Evolutionary conservation across 2,113 vertebrate genomes (phyloP), one percentile per base, ranked within the genome.

Genomic region (Tringa solitaria): DNA sequence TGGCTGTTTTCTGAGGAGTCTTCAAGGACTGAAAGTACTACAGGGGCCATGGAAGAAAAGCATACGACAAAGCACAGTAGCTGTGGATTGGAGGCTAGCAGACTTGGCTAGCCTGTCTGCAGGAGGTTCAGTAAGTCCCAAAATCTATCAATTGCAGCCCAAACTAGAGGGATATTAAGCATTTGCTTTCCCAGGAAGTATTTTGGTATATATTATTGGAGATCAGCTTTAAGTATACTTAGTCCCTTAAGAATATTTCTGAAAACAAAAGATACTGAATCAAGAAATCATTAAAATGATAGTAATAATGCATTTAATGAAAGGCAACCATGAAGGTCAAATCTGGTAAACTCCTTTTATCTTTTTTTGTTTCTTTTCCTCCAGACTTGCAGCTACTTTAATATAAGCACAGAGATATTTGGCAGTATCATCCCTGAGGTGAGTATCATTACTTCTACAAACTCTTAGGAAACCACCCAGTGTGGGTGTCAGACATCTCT

Each of bases 391-490:
- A 95, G 75, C 27, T 96, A 97, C 87, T 94, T 98, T 41, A 83
- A 92, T 67, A 95, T 96, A 93, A 98, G 96, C 37, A 96, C 97
- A 27, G 96, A 97, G 92, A 96, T 95, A 43, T 53, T 98, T 92
- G 91, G 97, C 89, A 98, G 63, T 8, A 56, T 98, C 35, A 95
- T 98, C 23, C 96, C 98, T 54, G 95, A 86, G 95, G 98, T 98
- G 56, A 97, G 98, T 96, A 39, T 46, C 32, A 28, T 78, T 74
- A 75, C 9, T 84, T 80, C 16, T 46, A 65, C 12, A 19, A 48
- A 82, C 50, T 64, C 54, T 54, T 35, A 60, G 51, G 35, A 78
- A 95, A 48, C 30, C 43, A 74, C 9, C 2, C 5, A 1, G 22
- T 18, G 30, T 74, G 15, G 2, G 17, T 87, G 33, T 73, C 46